These are phyloP conservation scores for Drosophila testacea DNA, from an alignment of 2,888 invertebrate species.

Conservation along the genomic window DNA sequence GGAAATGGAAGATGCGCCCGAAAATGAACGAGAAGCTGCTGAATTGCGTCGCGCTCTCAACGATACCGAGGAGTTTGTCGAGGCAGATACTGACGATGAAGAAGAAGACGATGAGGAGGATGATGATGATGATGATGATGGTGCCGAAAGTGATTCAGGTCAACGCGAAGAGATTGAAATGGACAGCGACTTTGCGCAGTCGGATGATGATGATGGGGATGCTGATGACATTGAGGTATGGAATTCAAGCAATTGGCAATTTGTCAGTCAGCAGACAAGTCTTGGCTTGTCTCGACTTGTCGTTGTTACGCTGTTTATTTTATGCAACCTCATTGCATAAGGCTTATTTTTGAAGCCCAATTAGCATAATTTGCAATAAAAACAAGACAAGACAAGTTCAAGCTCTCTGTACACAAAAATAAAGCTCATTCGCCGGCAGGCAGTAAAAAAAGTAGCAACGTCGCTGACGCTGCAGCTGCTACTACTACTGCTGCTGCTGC, in stretches of 20 bases:
- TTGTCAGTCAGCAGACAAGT: constrained; percentile 6
- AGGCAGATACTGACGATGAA: constrained; percentile 78
- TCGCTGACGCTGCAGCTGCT: constrained; percentile 2
- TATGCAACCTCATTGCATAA: constrained; percentile 35
- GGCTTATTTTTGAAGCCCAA: constrained; percentile 23
- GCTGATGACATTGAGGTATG: constrained; percentile 91
- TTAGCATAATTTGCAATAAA: constrained; percentile 55
- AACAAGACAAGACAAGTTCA: constrained; percentile 34
- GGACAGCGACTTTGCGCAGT: constrained; percentile 89
- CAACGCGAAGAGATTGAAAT: constrained; percentile 87
- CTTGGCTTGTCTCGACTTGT: constrained; percentile 5
- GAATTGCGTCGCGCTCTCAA: constrained; percentile 86
- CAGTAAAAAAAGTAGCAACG: constrained; percentile 14
- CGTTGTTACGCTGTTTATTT: constrained; percentile 7
- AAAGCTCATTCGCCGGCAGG: constrained; percentile 21
- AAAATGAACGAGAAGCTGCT: constrained; percentile 35
- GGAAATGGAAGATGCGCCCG: constrained; percentile 87
- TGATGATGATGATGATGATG: constrained; percentile 82
- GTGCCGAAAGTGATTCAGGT: constrained; percentile 89
- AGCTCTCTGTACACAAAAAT: background rate
- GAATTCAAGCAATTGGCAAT: constrained; percentile 25
- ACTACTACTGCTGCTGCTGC: background rate
- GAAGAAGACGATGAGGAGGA: constrained; percentile 82
- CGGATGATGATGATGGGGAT: constrained; percentile 87
- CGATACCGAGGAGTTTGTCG: constrained; percentile 84